A percentile compares a stretch with the other conserved stretches of the same genome.
These are phyloP conservation scores for Miopithecus talapoin DNA, from an alignment of 2,797 vertebrate genomes.

Conservation along the genomic window DNA sequence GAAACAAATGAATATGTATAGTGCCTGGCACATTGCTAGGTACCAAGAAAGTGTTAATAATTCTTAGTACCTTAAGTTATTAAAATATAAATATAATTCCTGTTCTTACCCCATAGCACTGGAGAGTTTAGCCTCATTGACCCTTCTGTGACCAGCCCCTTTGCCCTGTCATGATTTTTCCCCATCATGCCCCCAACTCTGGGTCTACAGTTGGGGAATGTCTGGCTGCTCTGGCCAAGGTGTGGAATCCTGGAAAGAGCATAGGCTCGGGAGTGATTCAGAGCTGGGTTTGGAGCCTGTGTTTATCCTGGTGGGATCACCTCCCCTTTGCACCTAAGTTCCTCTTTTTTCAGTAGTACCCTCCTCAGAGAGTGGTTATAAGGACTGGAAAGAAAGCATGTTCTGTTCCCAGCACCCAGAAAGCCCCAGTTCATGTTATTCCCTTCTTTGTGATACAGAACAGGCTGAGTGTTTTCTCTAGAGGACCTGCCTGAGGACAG, in stretches of 20 bases:
- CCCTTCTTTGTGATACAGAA: background rate
- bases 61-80: background rate
- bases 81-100: background rate
- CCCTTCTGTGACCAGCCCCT: background rate
- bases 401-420: background rate
- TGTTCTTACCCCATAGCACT: background rate
- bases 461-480: background rate
- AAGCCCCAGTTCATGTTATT: background rate
- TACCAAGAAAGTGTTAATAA: background rate
- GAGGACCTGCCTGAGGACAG: background rate
- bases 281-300: background rate
- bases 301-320: rapidly evolving
- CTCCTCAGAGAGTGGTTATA: background rate
- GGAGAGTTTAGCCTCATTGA: background rate
- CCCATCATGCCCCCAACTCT: background rate
- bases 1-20: background rate
- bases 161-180: background rate
- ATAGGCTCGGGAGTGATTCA: too few relatives aligned
- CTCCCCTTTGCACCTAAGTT: background rate
- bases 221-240: background rate
- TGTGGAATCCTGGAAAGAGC: background rate
- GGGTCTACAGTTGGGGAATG: background rate
- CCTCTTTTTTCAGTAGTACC: background rate
- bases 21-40: background rate
- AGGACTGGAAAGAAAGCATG: background rate